These are phyloP conservation scores for Ciconia stormi DNA, from an alignment of 2,113 vertebrate genomes.

Conservation along the genomic window DNA sequence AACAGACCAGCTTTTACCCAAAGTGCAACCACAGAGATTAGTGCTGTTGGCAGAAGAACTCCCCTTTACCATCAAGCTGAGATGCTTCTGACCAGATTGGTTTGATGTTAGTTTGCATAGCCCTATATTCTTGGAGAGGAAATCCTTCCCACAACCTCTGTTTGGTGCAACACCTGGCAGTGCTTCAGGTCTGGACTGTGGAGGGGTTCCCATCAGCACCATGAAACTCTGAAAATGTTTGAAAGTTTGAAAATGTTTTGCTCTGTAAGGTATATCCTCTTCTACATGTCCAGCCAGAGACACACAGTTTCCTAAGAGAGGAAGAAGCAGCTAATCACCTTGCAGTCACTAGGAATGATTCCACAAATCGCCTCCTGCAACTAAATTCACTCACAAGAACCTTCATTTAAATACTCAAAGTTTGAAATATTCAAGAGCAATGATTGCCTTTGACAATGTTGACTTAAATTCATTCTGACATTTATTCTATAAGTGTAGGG, in stretches of 20 bases:
- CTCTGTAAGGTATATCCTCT: not conserved
- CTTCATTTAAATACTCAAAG: not conserved
- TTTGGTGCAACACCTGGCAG: not conserved
- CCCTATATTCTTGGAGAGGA: not conserved
- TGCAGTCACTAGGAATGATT: not conserved
- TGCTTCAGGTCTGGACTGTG: not conserved
- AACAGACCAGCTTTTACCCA: not conserved
- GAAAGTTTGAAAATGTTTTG: not conserved
- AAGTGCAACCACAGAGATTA: not conserved
- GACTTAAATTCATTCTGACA: not conserved
- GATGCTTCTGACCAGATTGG: not conserved
- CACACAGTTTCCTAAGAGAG: not conserved
- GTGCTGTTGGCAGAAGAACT: not conserved
- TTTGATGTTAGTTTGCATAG: not conserved
- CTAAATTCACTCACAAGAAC: not conserved
- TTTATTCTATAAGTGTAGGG: not conserved
- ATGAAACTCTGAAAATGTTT: not conserved
- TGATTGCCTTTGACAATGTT: not conserved
- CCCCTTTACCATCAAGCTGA: not conserved
- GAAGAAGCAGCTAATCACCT: not conserved
- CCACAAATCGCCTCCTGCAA: not conserved
- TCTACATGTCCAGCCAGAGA: not conserved
- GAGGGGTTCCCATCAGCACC: not conserved
- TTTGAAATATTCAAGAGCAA: not conserved
- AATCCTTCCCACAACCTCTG: not conserved